Base-by-base conservation (phyloP, 2,888 invertebrate species). In the Hipparchia semele region DNA sequence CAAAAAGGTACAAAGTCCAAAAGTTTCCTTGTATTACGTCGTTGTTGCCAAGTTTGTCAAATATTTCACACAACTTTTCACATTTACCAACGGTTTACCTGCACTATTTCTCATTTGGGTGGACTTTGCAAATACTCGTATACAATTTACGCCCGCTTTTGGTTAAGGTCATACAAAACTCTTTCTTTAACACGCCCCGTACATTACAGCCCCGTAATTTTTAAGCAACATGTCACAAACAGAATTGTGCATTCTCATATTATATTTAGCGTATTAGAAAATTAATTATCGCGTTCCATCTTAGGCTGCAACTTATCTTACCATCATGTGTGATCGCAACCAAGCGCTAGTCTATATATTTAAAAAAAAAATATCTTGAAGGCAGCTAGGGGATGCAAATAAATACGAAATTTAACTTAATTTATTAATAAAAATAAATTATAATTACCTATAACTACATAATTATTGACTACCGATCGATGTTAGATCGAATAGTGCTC, bases 51-150 rank as follows among this genome's bases (percentile, higher is more conserved):
- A 87, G 80, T 86, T 85, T 78, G 80, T 79, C 79, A 81, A 84
- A 81, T 83, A 80, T 84, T 82, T 73, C 78, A 76, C 77, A 80
- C 71, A 81, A 80, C 80, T 80, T 82, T 80, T 80, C 76, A 75
- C 80, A 82, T 84, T 82, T 82, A 80, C 82, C 81, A 82, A 81
- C 81, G 81, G 76, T 77, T 77, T 78, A 77, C 79, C 79, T 80
- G 72, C 74, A 75, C 74, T 78, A 76, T 79, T 73, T 78, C 77
- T 75, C 77, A 69, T 79, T 77, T 74, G 75, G 66, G 71, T 66
- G 75, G 72, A 77, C 73, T 73, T 71, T 75, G 74, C 74, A 73
- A 80, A 77, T 78, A 79, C 13, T 6, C 6, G 7, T 56, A 13
- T 72, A 45, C 68, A 58, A 60, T 66, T 75, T 56, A 72, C 13